Evolutionary conservation across 1,140 invertebrate species (phyloP).

Genomic region (Rhagoletis pomonella): DNA sequence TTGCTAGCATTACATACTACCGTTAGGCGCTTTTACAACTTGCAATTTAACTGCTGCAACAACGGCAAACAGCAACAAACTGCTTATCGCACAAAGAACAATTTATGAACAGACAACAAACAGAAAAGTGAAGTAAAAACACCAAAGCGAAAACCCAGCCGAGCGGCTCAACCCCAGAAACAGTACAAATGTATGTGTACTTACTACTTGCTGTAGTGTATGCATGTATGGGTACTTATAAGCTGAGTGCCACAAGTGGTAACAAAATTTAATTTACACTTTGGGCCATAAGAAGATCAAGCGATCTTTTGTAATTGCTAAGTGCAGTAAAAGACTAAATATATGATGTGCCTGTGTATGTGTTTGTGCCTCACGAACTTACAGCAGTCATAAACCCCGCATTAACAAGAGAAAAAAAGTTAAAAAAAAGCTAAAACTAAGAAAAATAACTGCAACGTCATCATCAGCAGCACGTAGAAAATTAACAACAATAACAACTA

Average conservation of each 20-base stretch:
- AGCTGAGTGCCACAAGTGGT: conserved; percentile 49
- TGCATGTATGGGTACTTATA: conserved; percentile 11
- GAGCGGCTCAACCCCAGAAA: background rate
- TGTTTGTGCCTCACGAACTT: background rate
- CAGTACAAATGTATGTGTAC: background rate
- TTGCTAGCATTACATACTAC: conserved; percentile 30
- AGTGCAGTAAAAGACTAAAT: conserved; percentile 46
- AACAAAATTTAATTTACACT: conserved; percentile 53
- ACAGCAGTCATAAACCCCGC: conserved; percentile 24
- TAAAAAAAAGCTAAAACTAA: conserved; percentile 1
- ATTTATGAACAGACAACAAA: conserved; percentile 49
- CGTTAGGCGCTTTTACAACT: conserved; percentile 51
- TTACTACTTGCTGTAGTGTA: too few relatives aligned
- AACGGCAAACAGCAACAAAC: conserved; percentile 6
- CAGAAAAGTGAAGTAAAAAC: background rate
- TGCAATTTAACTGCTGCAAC: conserved; percentile 36
- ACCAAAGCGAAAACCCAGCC: background rate
- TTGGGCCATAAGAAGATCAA: conserved; percentile 51
- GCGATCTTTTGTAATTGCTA: conserved; percentile 52
- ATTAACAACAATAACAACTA: conserved; percentile 14
- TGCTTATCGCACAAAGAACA: conserved; percentile 30
- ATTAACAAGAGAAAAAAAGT: conserved; percentile 28
- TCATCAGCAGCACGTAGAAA: conserved; percentile 27
- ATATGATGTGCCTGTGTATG: background rate
- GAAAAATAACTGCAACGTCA: conserved; percentile 38